These are phyloP conservation scores for Portunus trituberculatus DNA, from an alignment of 1,140 invertebrate genomes.

Conservation along the genomic window DNA sequence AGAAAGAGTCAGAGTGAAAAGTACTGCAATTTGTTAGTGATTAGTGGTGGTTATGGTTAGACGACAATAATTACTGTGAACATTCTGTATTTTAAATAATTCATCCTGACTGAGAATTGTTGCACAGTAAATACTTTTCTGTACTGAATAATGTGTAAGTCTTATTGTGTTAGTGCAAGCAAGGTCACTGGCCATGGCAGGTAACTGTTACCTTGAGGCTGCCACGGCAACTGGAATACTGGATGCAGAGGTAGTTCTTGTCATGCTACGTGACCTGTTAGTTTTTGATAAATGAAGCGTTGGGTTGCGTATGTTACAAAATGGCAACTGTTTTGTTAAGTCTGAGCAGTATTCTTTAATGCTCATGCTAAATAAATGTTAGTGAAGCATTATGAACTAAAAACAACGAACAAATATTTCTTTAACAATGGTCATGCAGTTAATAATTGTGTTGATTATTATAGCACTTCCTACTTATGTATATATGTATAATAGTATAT, in stretches of 20 bases:
- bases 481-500: neutral
- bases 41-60: no score
- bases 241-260: constrained; percentile 73
- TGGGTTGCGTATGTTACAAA: constrained; percentile 44
- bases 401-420: neutral
- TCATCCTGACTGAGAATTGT: neutral
- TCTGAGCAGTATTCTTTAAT: neutral
- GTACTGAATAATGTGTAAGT: neutral
- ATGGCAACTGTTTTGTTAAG: neutral
- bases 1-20: no score
- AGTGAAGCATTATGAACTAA: constrained; percentile 34
- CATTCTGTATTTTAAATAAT: no score
- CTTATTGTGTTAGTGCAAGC: neutral
- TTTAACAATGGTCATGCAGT: neutral
- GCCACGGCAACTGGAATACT: constrained; percentile 75
- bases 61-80: no score
- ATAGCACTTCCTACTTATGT: neutral
- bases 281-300: constrained; percentile 50
- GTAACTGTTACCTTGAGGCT: constrained; percentile 73
- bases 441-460: neutral
- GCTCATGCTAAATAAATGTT: constrained; percentile 52
- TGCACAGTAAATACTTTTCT: neutral
- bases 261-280: constrained; percentile 77
- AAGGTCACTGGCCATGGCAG: neutral
- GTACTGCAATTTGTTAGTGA: no score